These are phyloP conservation scores for Aotus griseimembra DNA, from an alignment of 2,797 vertebrate genomes.

Conservation along the genomic window DNA sequence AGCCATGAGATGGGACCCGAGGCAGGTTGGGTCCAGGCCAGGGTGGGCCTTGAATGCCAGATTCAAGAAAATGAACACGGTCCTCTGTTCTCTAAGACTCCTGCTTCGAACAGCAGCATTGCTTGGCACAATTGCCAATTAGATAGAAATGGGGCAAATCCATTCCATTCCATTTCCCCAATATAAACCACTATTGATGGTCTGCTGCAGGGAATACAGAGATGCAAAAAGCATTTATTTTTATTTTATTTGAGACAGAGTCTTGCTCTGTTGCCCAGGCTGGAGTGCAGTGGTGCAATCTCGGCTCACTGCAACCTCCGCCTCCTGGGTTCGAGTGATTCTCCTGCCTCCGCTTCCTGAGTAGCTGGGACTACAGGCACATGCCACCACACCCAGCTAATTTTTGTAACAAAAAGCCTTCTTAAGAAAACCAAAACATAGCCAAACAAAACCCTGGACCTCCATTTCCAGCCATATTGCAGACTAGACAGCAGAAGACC, in stretches of 20 bases:
- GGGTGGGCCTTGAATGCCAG: background rate
- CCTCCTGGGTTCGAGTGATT: no score
- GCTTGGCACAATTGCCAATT: background rate
- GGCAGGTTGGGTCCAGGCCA: background rate
- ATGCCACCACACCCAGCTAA: no score
- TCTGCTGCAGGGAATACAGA: background rate
- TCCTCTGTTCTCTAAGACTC: background rate
- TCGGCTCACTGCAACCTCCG: no score
- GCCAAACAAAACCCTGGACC: background rate
- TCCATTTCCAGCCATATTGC: background rate
- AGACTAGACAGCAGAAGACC: background rate
- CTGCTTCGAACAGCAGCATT: background rate
- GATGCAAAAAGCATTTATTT: background rate
- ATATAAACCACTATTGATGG: background rate
- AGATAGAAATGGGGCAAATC: background rate
- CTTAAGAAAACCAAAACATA: background rate
- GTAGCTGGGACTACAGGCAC: no score
- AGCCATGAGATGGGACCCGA: accelerated
- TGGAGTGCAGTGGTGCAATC: no score
- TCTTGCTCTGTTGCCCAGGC: no score
- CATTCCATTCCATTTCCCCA: background rate
- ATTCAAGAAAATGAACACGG: background rate
- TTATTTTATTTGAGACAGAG: no score
- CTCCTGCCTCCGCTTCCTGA: no score
- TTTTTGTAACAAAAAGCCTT: background rate